A percentile compares a stretch with the other conserved stretches of the same genome.
Evolutionary conservation across 2,888 invertebrate genomes (phyloP).

Genomic region (Heliconius erato): DNA sequence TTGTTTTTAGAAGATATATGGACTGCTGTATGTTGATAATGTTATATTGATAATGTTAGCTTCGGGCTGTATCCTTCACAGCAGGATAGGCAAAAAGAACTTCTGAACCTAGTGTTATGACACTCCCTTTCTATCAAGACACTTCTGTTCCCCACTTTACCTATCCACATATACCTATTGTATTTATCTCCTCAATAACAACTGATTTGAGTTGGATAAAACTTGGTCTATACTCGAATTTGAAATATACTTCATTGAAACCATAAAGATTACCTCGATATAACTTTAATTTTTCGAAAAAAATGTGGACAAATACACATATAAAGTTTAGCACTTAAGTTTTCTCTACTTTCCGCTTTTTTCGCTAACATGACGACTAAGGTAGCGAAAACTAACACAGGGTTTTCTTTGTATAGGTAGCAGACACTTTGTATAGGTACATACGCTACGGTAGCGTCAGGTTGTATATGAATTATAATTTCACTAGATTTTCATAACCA

Average conservation of each 20-base stretch:
- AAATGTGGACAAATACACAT: background rate
- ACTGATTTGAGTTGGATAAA: too few species aligned
- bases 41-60: too few species aligned
- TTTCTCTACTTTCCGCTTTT: background rate
- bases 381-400: background rate
- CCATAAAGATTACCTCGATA: too few species aligned
- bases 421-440: background rate
- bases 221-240: too few species aligned
- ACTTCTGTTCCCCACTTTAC: too few species aligned
- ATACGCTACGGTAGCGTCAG: background rate
- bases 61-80: too few species aligned
- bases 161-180: too few species aligned
- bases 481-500: background rate
- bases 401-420: background rate
- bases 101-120: background rate
- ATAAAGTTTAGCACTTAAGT: background rate
- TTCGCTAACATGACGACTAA: too few species aligned
- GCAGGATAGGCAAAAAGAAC: background rate
- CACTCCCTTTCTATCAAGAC: background rate
- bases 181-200: too few species aligned
- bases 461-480: background rate
- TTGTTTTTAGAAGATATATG: constrained; percentile 15
- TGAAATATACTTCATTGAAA: too few species aligned
- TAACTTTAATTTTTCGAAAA: too few species aligned
- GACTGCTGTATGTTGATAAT: background rate